Evolutionary conservation across 2,113 vertebrate genomes (phyloP).

Genomic region (Sebastes fasciatus): DNA sequence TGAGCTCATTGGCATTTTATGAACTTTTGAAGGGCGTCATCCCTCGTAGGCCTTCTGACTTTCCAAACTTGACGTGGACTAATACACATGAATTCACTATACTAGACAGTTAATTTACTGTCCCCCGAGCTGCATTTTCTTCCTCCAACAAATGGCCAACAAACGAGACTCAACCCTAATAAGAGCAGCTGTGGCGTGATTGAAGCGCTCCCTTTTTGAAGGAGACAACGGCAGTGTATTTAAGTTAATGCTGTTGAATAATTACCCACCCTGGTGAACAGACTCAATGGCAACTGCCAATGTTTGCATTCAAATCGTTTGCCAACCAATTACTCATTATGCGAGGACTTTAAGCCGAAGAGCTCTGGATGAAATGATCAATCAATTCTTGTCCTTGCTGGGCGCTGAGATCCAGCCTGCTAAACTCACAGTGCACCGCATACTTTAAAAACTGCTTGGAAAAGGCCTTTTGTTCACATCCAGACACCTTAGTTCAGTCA

Average conservation of each 20-base stretch:
- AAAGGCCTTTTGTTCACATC: conserved; percentile 42
- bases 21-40: conserved; percentile 26
- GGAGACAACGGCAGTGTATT: conserved; percentile 46
- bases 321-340: conserved; percentile 64
- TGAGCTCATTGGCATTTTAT: conserved; percentile 50
- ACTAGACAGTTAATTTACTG: conserved; percentile 35
- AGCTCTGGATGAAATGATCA: conserved; percentile 54
- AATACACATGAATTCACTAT: conserved; percentile 14
- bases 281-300: conserved; percentile 48
- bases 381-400: conserved; percentile 49
- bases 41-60: not conserved
- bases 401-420: conserved; percentile 10
- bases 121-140: conserved; percentile 14
- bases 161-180: conserved; percentile 41
- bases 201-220: conserved; percentile 45
- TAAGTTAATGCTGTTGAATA: conserved; percentile 68
- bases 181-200: conserved; percentile 31
- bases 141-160: conserved; percentile 26
- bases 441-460: conserved; percentile 40
- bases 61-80: conserved; percentile 22
- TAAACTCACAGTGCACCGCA: conserved; percentile 27
- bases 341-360: conserved; percentile 45
- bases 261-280: conserved; percentile 51
- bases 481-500: conserved; percentile 24
- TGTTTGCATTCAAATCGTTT: conserved; percentile 61